Conservation (phyloP, 1,140 invertebrate species). For the Heliconius himera region DNA sequence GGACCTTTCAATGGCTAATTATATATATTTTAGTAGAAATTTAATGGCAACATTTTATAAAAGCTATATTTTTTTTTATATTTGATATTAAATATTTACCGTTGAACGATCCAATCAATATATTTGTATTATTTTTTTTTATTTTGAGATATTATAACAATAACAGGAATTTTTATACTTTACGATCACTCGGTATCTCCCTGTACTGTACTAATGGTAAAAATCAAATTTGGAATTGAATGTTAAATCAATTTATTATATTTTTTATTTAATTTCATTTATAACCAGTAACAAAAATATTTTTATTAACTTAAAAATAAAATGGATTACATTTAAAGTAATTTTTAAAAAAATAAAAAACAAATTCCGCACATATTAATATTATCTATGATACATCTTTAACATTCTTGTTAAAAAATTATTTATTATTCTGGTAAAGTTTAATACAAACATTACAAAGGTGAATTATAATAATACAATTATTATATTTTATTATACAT, state of each 20-base stretch:
- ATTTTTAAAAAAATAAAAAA: not conserved
- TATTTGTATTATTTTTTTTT: not conserved
- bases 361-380: not conserved
- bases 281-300: not conserved
- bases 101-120: constrained; percentile 5
- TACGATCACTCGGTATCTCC: constrained; percentile 52
- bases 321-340: constrained; percentile 1
- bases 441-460: constrained; percentile 26
- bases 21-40: constrained; percentile 9
- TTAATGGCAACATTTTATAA: constrained; percentile 14
- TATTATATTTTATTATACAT: constrained; percentile 22
- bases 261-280: not conserved
- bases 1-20: not conserved
- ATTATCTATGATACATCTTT: constrained; percentile 22
- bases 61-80: not conserved
- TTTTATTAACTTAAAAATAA: not conserved
- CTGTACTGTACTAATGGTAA: constrained; percentile 61
- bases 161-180: constrained; percentile 43
- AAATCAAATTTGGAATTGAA: not conserved
- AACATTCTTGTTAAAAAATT: constrained; percentile 26
- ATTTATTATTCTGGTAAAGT: constrained; percentile 30
- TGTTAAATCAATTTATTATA: not conserved
- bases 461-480: constrained; percentile 22
- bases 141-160: constrained; percentile 32
- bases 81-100: not conserved